Percentiles rank a stretch among this genome's conserved stretches.
phyloP scores from a whole-genome alignment of 2,888 invertebrate genomes.

The Epicampocera succincta region DNA sequence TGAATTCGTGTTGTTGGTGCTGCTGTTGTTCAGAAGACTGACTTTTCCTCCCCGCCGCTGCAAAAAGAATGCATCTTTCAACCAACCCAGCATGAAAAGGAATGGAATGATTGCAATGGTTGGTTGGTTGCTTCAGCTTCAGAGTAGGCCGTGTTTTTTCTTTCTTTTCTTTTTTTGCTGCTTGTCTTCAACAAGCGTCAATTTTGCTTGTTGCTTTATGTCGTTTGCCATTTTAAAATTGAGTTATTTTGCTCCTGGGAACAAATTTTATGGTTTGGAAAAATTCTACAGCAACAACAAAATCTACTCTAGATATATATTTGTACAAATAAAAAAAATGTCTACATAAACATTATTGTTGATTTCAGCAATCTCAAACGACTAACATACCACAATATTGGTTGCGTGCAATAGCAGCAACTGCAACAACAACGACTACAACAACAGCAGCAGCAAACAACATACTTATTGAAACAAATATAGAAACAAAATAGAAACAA shows the following conservation, averaged over 20 bases:
- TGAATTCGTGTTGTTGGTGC: slow-evolving; percentile 28
- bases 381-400: slow-evolving; percentile 39
- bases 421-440: slow-evolving; percentile 19
- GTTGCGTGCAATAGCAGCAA: slow-evolving; percentile 42
- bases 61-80: slow-evolving; percentile 24
- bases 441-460: slow-evolving; percentile 34
- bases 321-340: not conserved
- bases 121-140: slow-evolving; percentile 47
- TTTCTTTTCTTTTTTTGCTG: slow-evolving; percentile 10
- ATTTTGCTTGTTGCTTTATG: slow-evolving; percentile 66
- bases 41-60: slow-evolving; percentile 36
- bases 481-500: slow-evolving; percentile 33
- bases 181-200: slow-evolving; percentile 60
- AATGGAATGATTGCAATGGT: slow-evolving; percentile 51
- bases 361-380: slow-evolving; percentile 41
- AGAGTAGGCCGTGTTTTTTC: slow-evolving; percentile 48
- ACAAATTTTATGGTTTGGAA: slow-evolving; percentile 71
- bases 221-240: slow-evolving; percentile 79
- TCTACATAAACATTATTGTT: slow-evolving; percentile 42
- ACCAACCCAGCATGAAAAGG: slow-evolving; percentile 13
- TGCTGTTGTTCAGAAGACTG: slow-evolving; percentile 47
- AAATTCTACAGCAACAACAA: slow-evolving; percentile 49
- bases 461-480: slow-evolving; percentile 24
- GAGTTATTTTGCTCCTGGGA: slow-evolving; percentile 80
- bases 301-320: slow-evolving; percentile 15